phyloP scores from a whole-genome alignment of 2,113 vertebrate genomes.

The Chaenogobius annularis region DNA sequence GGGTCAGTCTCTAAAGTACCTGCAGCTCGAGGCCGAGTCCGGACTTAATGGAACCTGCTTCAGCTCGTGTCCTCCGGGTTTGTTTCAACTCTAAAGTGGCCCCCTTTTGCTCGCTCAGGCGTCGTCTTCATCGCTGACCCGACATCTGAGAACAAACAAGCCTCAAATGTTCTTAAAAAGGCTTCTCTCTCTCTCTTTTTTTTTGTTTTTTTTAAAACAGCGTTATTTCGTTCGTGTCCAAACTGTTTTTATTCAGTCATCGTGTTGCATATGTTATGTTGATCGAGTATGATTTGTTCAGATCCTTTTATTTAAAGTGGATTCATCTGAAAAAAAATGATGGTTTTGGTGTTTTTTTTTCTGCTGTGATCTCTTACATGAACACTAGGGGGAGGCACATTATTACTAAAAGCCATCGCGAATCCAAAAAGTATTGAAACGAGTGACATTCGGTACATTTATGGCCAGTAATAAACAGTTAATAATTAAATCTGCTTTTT shows the following conservation, averaged over 20 bases:
- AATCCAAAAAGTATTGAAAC: too few species aligned
- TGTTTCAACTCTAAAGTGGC: constrained; percentile 17
- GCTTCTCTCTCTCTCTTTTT: too few species aligned
- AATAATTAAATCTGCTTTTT: too few species aligned
- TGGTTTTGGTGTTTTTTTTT: constrained; percentile 19
- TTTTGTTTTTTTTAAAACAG: too few species aligned
- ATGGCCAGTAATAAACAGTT: too few species aligned
- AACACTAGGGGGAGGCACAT: constrained; percentile 50
- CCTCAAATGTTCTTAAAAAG: too few species aligned
- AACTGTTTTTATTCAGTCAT: not conserved
- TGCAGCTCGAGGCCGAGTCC: too few species aligned
- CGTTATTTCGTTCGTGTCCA: not conserved
- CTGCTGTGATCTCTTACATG: not conserved
- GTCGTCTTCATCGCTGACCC: not conserved
- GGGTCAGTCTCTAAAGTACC: too few species aligned
- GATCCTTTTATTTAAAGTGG: constrained; percentile 41
- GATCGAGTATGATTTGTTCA: too few species aligned
- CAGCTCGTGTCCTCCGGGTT: constrained; percentile 15
- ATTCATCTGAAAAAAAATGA: constrained; percentile 17
- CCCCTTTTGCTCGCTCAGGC: not conserved
- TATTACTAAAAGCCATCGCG: not conserved
- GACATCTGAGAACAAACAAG: too few species aligned
- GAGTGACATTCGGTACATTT: too few species aligned
- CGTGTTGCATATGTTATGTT: too few species aligned
- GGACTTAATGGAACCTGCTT: constrained; percentile 14